These are phyloP conservation scores for Ophion ellenae DNA, from an alignment of 2,888 invertebrate genomes.

Conservation along the genomic window DNA sequence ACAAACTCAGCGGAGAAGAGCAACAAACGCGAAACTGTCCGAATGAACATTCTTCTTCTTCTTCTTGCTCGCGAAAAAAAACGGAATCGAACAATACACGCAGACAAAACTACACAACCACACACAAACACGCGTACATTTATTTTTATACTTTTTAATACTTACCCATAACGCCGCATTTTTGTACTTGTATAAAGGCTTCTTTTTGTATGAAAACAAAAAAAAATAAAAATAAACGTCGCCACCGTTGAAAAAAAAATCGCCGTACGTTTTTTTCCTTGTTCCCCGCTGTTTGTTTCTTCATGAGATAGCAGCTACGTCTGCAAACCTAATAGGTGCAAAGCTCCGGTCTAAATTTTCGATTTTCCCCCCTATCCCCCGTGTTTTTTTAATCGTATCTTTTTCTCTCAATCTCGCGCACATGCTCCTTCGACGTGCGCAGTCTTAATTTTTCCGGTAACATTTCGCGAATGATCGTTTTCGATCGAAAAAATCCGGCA, in stretches of 20 bases:
- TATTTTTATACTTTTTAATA: conserved; percentile 79
- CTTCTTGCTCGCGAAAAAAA: conserved; percentile 6
- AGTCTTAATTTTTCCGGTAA: neutral
- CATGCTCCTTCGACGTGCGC: too few relatives aligned
- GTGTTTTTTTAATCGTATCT: too few relatives aligned
- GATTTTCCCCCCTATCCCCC: too few relatives aligned
- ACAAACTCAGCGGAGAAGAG: neutral
- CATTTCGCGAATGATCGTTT: neutral
- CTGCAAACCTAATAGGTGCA: neutral
- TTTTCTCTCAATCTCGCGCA: too few relatives aligned
- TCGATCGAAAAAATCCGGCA: neutral
- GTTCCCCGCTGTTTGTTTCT: too few relatives aligned
- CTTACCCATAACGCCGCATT: conserved; percentile 79
- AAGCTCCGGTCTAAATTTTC: too few relatives aligned
- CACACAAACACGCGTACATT: conserved; percentile 71
- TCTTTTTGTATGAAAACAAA: conserved; percentile 79
- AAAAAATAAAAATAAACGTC: conserved; percentile 81
- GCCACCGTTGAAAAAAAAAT: neutral
- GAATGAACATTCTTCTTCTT: conserved; percentile 19
- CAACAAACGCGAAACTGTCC: neutral
- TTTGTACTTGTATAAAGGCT: conserved; percentile 84
- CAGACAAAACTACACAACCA: conserved; percentile 51
- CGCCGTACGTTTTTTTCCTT: too few relatives aligned
- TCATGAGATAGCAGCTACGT: too few relatives aligned
- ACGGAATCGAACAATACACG: neutral